These are phyloP conservation scores for Drosophila testacea DNA, from an alignment of 2,888 invertebrate species.

Conservation along the genomic window DNA sequence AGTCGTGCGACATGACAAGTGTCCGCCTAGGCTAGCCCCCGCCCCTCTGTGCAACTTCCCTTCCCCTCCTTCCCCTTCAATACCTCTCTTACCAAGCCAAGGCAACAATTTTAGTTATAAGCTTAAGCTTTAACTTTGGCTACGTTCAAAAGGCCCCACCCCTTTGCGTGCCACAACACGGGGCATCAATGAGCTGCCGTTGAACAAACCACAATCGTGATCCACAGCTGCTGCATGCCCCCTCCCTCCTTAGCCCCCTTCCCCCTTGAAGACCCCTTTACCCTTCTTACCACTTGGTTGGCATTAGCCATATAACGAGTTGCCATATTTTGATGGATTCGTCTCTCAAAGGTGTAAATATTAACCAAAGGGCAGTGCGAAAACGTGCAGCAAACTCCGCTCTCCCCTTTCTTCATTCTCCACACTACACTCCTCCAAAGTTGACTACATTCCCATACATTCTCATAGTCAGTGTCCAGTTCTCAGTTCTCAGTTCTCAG, in stretches of 20 bases:
- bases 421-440: neutral
- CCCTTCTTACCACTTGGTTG: neutral
- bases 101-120: slow-evolving; percentile 25
- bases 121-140: slow-evolving; percentile 31
- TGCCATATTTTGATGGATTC: slow-evolving; percentile 77
- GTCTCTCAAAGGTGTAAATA: slow-evolving; percentile 72
- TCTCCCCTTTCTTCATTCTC: neutral
- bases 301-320: slow-evolving; percentile 58
- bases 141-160: slow-evolving; percentile 28
- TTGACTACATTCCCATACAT: slow-evolving; percentile 9
- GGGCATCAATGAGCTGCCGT: slow-evolving; percentile 41
- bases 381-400: slow-evolving; percentile 58
- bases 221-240: slow-evolving; percentile 21
- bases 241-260: too few species aligned
- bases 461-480: slow-evolving; percentile 9
- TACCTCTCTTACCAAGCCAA: neutral
- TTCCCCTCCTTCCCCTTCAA: neutral
- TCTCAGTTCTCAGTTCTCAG: neutral
- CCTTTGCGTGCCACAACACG: slow-evolving; percentile 37
- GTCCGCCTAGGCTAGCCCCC: slow-evolving; percentile 53
- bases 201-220: slow-evolving; percentile 48
- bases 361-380: slow-evolving; percentile 72
- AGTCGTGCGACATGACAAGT: slow-evolving; percentile 68
- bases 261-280: too few species aligned
- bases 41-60: neutral